phyloP scores from a whole-genome alignment of 2,888 invertebrate species.

The Glaucopsyche alexis region DNA sequence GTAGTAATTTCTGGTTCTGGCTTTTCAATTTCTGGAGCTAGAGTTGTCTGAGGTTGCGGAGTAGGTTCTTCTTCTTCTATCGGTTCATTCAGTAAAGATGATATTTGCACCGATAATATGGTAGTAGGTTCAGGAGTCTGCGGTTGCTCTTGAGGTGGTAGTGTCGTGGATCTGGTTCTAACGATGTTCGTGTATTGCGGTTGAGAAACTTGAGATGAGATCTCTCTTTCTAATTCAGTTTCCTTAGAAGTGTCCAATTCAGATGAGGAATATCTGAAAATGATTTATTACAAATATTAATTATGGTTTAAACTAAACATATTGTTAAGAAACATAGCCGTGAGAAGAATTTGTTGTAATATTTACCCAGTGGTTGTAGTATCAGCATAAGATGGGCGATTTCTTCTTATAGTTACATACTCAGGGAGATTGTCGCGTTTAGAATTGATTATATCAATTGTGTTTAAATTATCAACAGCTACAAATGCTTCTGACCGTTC shows the following conservation, averaged over 20 bases:
- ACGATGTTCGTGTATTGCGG: conserved; percentile 68
- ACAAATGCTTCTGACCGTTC: conserved; percentile 62
- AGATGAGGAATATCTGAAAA: conserved; percentile 56
- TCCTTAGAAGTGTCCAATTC: conserved; percentile 56
- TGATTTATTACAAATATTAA: background rate
- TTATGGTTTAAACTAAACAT: no score
- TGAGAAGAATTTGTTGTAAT: background rate
- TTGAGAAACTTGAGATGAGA: conserved; percentile 59
- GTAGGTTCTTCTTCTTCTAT: conserved; percentile 50
- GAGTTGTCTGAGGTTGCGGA: conserved; percentile 48
- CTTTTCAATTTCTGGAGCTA: conserved; percentile 48
- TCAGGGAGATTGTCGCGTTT: conserved; percentile 74
- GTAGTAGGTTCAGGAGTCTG: conserved; percentile 64
- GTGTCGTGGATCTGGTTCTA: conserved; percentile 60
- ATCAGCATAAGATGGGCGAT: conserved; percentile 74
- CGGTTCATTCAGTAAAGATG: conserved; percentile 65
- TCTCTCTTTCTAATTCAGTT: conserved; percentile 66
- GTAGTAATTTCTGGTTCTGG: conserved; percentile 48
- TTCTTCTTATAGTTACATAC: conserved; percentile 84
- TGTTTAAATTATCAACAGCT: conserved; percentile 53
- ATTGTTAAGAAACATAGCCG: no score
- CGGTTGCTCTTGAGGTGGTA: conserved; percentile 48
- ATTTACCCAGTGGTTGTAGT: conserved; percentile 74
- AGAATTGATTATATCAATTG: conserved; percentile 54
- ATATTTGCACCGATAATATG: conserved; percentile 69